phyloP scores from a whole-genome alignment of 2,797 vertebrate species.

The Poliocrania exsul region DNA sequence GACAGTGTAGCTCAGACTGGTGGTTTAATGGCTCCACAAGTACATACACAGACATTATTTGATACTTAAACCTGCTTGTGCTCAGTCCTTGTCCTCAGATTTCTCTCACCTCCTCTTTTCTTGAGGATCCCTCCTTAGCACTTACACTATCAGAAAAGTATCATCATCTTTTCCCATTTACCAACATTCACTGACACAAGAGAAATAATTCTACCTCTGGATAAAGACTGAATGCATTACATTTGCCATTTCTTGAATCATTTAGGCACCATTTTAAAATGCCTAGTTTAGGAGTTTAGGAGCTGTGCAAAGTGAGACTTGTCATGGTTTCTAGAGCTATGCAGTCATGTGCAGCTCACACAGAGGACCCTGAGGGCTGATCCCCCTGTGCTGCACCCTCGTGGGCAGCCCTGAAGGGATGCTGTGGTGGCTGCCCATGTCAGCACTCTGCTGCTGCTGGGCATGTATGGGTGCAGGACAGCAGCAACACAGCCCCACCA shows the following conservation, averaged over 20 bases:
- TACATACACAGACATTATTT: neutral
- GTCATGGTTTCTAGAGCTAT: neutral
- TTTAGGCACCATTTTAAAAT: neutral
- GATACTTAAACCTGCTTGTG: neutral
- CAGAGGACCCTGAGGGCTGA: fast-evolving
- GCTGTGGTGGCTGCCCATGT: neutral
- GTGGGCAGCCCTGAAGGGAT: neutral
- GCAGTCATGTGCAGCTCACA: neutral
- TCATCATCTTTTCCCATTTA: neutral
- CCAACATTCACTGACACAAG: neutral
- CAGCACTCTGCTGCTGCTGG: neutral
- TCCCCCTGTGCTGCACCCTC: neutral
- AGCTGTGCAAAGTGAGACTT: neutral
- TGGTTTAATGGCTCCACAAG: neutral
- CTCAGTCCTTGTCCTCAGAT: neutral
- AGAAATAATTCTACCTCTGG: neutral
- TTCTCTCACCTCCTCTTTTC: neutral
- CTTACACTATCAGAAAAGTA: neutral
- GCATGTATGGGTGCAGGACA: neutral
- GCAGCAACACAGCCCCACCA: neutral
- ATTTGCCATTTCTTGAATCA: neutral
- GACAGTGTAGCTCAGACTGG: neutral
- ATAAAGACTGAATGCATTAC: neutral
- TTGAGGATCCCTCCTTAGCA: neutral
- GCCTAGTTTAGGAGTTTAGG: fast-evolving